Evolutionary conservation across 2,888 invertebrate species (phyloP).

Genomic region (Sicus ferrugineus): DNA sequence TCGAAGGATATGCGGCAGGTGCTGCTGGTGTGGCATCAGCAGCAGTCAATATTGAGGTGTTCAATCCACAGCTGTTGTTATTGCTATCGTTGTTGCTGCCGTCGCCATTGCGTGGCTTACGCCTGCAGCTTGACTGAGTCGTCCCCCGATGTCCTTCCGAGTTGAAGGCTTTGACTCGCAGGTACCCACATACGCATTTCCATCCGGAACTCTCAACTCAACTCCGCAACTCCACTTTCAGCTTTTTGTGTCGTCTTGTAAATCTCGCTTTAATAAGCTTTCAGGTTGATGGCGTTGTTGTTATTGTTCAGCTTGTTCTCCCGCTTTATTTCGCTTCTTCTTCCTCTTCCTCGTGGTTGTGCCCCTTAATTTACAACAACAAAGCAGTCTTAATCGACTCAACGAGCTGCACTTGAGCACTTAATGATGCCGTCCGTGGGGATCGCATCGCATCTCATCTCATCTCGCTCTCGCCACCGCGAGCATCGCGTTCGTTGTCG

Average conservation of each 20-base stretch:
- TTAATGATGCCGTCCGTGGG: background rate
- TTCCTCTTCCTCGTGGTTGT: background rate
- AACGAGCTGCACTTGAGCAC: background rate
- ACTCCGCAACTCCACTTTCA: background rate
- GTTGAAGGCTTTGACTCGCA: background rate
- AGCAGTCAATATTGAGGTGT: slow-evolving; percentile 50
- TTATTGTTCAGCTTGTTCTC: background rate
- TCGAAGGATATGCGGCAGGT: too few relatives aligned
- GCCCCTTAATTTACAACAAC: background rate
- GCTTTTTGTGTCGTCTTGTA: background rate
- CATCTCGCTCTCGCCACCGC: too few relatives aligned
- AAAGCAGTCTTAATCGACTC: background rate
- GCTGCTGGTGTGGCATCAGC: too few relatives aligned
- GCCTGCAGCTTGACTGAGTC: background rate
- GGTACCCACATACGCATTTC: too few relatives aligned
- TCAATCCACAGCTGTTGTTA: too few relatives aligned
- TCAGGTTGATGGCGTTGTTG: background rate
- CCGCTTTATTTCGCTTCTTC: background rate
- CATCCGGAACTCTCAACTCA: background rate
- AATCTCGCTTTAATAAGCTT: slow-evolving; percentile 1
- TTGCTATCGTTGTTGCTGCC: background rate
- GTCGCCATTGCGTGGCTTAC: background rate
- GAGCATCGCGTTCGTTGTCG: too few relatives aligned
- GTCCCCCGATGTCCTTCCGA: background rate
- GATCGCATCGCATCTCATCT: too few relatives aligned